Percentiles rank a stretch among this genome's conserved stretches.
phyloP scores from a whole-genome alignment of 2,113 vertebrate species.

The Ceyx margarethae region DNA sequence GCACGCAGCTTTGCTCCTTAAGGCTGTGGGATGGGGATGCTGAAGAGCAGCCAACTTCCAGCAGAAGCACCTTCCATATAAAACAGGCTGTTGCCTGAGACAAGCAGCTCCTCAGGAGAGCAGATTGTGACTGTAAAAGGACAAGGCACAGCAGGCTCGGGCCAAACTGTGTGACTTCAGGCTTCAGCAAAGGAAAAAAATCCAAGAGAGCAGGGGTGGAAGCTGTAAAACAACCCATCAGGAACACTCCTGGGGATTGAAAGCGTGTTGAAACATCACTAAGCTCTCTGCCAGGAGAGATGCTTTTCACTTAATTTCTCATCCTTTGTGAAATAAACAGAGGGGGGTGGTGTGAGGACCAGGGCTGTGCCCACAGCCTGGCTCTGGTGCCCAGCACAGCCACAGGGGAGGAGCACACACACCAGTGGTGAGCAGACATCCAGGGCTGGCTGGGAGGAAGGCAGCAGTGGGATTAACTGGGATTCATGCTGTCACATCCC shows the following conservation, averaged over 20 bases:
- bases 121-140: conserved; percentile 25
- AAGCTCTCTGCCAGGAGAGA: neutral
- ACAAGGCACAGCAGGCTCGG: neutral
- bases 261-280: neutral
- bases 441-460: neutral
- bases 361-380: neutral
- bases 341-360: rapidly evolving
- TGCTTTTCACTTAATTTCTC: conserved; percentile 1
- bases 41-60: neutral
- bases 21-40: neutral
- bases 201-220: neutral
- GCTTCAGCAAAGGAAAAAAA: neutral
- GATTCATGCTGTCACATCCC: neutral
- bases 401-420: neutral
- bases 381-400: neutral
- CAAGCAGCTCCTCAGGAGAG: neutral
- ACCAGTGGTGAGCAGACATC: neutral
- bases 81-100: neutral
- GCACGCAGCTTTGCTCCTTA: neutral
- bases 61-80: neutral
- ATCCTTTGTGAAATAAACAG: neutral
- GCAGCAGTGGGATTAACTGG: neutral
- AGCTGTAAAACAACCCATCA: neutral
- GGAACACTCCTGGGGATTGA: neutral
- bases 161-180: neutral